Percentiles rank a stretch among this genome's conserved stretches.
Evolutionary conservation across 2,888 invertebrate genomes (phyloP).

Genomic region (Phortica magna): DNA sequence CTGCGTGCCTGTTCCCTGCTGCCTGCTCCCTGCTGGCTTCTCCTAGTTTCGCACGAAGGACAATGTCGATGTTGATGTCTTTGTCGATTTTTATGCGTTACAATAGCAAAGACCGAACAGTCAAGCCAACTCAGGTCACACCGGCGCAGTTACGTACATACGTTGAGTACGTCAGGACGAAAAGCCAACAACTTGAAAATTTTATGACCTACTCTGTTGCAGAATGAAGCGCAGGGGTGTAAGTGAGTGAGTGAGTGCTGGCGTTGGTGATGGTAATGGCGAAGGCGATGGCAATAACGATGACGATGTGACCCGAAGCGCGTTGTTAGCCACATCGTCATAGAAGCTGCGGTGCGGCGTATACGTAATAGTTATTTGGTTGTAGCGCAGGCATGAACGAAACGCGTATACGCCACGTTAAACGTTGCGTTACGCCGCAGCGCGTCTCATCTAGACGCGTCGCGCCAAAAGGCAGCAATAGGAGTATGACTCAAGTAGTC

Average conservation of each 20-base stretch:
- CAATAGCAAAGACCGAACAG: neutral
- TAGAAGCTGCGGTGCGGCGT: conserved; percentile 41
- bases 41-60: neutral
- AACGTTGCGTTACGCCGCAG: no score
- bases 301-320: no score
- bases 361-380: conserved; percentile 54
- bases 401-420: conserved; percentile 21
- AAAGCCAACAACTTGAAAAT: conserved; percentile 28
- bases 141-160: neutral
- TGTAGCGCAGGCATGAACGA: conserved; percentile 5
- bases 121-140: neutral
- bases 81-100: no score
- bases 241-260: neutral
- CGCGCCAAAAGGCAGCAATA: neutral
- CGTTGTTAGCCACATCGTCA: neutral
- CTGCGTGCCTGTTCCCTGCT: neutral
- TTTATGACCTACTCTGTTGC: conserved; percentile 28
- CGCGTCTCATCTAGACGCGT: neutral
- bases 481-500: neutral
- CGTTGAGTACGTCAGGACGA: conserved; percentile 3
- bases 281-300: no score
- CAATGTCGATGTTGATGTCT: no score
- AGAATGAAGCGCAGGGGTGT: neutral
- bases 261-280: neutral
- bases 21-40: neutral